Base-by-base conservation (phyloP, 1,140 invertebrate genomes). In the Leptestheria dahalacensis region DNA sequence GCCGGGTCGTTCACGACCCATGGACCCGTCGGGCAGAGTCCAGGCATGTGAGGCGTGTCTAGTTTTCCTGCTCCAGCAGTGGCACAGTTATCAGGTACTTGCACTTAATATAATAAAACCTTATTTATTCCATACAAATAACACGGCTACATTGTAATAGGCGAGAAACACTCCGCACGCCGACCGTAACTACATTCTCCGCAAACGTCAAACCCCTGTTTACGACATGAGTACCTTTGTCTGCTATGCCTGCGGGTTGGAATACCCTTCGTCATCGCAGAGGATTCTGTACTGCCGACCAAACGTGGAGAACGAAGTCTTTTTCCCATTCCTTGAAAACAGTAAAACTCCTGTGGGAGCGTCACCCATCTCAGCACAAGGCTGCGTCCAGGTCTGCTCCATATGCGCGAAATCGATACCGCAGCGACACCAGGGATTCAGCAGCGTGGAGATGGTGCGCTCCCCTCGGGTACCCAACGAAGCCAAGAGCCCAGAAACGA, bases 181-280 rank as follows among this genome's bases (percentile, higher is more conserved):
- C 63, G 85, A 89, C 66, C 78, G 88, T 24, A 82, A 84, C 64
- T 91, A 91, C 72, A 79, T 80, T 25, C 72, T 91, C 56, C 77
- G 86, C 49, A 88, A 87, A 70, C 76, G 84, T 25, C 80, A 82
- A 41, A 77, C 80, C 12, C 76, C 81, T 3, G 69, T 74, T 6
- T 70, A 79, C 24, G 82, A 84, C 65, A 77, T 78, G 1, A 82
- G 85, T 12, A 85, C 80, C 59, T 91, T 91, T 70, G 82, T 91
- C 26, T 93, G 89, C 74, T 93, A 89, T 71, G 88, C 86, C 50
- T 93, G 90, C 74, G 84, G 85, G 24, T 75, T 82, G 62, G 81
- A 85, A 69, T 83, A 84, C 69, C 80, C 83, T 60, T 85, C 82
- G 20, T 82, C 82, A 25, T 71, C 69, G 77, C 82, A 76, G 73